Percentiles rank a stretch among this genome's conserved stretches.
These are phyloP conservation scores for Lamellibrachia satsuma DNA, from an alignment of 2,888 invertebrate genomes.

Conservation along the genomic window DNA sequence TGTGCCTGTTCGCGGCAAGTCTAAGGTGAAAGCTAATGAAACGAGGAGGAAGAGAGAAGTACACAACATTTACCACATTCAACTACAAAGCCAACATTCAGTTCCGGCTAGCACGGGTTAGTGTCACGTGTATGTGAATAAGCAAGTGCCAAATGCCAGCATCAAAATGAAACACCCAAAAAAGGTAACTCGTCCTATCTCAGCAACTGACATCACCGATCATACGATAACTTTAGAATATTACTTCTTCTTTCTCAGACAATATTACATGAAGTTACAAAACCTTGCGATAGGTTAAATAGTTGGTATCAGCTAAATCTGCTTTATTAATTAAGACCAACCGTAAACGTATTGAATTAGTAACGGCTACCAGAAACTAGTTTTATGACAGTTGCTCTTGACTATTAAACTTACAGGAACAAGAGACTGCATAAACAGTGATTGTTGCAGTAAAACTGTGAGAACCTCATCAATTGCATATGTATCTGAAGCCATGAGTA, in stretches of 20 bases:
- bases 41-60: constrained; percentile 8
- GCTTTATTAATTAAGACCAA: background rate
- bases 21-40: background rate
- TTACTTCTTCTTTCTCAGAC: background rate
- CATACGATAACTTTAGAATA: background rate
- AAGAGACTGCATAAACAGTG: background rate
- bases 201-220: background rate
- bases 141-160: constrained; percentile 17
- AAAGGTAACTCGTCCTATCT: background rate
- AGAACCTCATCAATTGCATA: background rate
- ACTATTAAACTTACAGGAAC: background rate
- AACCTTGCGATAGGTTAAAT: background rate
- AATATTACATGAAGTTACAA: background rate
- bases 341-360: background rate
- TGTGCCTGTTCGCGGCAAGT: background rate
- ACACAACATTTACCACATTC: constrained; percentile 12
- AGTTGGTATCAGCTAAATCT: background rate
- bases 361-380: background rate
- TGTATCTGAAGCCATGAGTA: constrained; percentile 12
- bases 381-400: background rate
- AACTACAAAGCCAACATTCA: constrained; percentile 11
- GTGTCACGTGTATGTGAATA: background rate
- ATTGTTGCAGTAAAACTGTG: background rate
- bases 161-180: constrained; percentile 17
- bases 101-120: constrained; percentile 6